Evolutionary conservation across 2,113 vertebrate genomes (phyloP).

Genomic region (Bubo bubo): DNA sequence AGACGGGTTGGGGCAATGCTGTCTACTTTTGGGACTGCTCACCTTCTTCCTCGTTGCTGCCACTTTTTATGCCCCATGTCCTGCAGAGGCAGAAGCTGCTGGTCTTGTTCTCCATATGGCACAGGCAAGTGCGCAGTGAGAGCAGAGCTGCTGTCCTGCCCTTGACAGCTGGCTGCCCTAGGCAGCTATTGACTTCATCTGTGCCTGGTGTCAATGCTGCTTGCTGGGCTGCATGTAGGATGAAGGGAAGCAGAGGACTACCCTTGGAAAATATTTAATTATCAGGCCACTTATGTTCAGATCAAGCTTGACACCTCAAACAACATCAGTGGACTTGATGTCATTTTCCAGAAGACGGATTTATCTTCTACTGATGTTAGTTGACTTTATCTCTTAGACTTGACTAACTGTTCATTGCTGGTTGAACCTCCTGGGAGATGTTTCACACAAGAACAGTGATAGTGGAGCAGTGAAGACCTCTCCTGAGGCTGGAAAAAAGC

Average conservation of each 20-base stretch:
- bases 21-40: neutral
- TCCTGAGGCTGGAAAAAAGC: neutral
- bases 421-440: neutral
- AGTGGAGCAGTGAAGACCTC: neutral
- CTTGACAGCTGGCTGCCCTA: neutral
- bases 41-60: neutral
- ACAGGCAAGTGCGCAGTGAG: neutral
- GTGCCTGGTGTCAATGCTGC: neutral
- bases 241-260: neutral
- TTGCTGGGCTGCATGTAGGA: neutral
- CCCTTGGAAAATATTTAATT: neutral
- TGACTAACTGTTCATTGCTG: neutral
- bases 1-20: neutral
- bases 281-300: neutral
- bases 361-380: neutral
- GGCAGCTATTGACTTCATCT: neutral
- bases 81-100: neutral
- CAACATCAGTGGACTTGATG: neutral
- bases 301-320: neutral
- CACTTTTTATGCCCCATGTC: neutral
- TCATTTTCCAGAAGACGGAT: neutral
- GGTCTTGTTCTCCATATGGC: neutral
- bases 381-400: neutral
- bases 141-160: neutral
- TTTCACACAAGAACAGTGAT: neutral